Evolutionary conservation across 2,797 vertebrate genomes (phyloP).

Genomic region (Micropoecilia bifurca): DNA sequence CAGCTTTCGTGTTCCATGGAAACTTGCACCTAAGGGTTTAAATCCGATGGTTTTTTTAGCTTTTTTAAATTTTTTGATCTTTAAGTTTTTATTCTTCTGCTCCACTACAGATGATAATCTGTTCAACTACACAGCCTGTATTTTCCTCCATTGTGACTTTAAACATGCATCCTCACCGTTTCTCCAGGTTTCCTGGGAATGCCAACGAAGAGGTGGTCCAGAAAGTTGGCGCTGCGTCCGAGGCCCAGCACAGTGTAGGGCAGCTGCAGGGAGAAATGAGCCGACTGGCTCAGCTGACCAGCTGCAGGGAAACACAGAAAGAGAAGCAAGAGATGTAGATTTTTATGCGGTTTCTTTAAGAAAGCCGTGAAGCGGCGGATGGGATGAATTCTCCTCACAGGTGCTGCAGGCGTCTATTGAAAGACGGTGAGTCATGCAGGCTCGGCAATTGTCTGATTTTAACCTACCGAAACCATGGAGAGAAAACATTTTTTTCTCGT

Average conservation of each 20-base stretch:
- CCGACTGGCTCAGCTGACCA: conserved; percentile 95
- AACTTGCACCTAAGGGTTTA: background rate
- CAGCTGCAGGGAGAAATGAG: conserved; percentile 93
- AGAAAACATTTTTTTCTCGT: background rate
- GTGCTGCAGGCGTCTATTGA: background rate
- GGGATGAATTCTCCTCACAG: background rate
- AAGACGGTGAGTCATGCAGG: background rate
- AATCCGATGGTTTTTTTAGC: background rate
- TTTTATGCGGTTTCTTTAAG: background rate
- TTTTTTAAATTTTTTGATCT: background rate
- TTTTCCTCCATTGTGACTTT: background rate
- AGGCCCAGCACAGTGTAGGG: conserved; percentile 95
- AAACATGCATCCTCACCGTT: conserved; percentile 76
- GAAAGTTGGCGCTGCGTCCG: conserved; percentile 96
- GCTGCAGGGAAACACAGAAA: conserved; percentile 74
- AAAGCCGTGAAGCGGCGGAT: background rate
- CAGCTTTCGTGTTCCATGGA: background rate
- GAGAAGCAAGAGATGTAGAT: background rate
- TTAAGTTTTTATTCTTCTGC: background rate
- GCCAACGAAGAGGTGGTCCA: conserved; percentile 93
- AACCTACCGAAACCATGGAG: background rate
- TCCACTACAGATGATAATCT: background rate
- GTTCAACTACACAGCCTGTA: conserved; percentile 1
- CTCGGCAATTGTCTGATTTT: background rate
- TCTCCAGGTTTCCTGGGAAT: conserved; percentile 89